Percentiles rank a stretch among this genome's conserved stretches.
phyloP scores from a whole-genome alignment of 1,140 invertebrate genomes.

The Phortica variegata region DNA sequence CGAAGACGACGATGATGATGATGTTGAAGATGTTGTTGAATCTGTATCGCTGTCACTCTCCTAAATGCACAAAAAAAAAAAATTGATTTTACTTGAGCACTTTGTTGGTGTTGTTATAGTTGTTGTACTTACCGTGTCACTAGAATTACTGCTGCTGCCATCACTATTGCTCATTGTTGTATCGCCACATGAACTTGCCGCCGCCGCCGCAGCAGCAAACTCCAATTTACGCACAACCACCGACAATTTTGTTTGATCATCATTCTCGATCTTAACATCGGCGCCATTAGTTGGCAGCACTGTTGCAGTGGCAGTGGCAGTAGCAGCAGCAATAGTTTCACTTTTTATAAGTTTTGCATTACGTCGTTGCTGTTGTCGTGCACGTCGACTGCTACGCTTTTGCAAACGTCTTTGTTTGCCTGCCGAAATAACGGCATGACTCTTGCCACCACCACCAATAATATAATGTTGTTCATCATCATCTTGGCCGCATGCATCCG shows the following conservation, averaged over 20 bases:
- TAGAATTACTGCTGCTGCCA: conserved; percentile 29
- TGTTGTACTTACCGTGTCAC: conserved; percentile 12
- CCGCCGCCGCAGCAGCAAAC: conserved; percentile 17
- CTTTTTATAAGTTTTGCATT: conserved; percentile 19
- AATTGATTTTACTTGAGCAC: neutral
- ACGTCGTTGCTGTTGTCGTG: conserved; percentile 22
- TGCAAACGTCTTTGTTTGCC: neutral
- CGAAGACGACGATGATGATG: conserved; percentile 22
- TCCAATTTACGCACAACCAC: neutral
- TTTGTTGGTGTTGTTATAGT: neutral
- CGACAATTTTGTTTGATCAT: neutral
- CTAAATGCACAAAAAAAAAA: conserved; percentile 4
- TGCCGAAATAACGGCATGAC: neutral
- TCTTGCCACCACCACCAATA: too few relatives aligned
- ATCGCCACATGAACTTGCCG: conserved; percentile 6
- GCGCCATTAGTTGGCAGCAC: too few relatives aligned
- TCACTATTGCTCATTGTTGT: conserved; percentile 27
- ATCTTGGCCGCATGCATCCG: too few relatives aligned
- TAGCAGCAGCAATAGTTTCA: conserved; percentile 10
- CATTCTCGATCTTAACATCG: too few relatives aligned
- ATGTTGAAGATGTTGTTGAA: conserved; percentile 21
- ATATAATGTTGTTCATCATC: too few relatives aligned
- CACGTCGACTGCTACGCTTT: conserved; percentile 17
- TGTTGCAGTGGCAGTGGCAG: too few relatives aligned
- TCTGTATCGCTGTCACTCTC: conserved; percentile 39